Percentiles rank a stretch among this genome's conserved stretches.
These are phyloP conservation scores for Heliocidaris erythrogramma DNA, from an alignment of 35 echinoderm and acorn worm species.

Conservation along the genomic window DNA sequence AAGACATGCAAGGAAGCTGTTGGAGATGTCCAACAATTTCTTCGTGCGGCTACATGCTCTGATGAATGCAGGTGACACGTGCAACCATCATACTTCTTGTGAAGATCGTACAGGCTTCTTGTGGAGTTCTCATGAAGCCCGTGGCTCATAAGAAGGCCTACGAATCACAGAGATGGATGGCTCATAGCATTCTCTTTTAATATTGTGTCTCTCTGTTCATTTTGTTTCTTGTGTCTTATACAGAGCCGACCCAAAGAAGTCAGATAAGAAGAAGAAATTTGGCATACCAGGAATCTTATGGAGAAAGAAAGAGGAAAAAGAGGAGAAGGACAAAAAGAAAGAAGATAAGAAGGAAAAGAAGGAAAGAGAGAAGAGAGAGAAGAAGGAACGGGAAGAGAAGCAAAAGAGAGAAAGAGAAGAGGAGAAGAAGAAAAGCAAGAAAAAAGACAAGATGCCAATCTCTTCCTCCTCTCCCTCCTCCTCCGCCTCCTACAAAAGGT, in stretches of 20 bases:
- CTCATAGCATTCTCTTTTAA: neutral
- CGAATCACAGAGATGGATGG: no score
- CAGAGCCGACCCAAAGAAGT: neutral
- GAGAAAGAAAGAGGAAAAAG: conserved; percentile 21
- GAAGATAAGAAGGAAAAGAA: conserved; percentile 10
- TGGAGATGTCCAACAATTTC: no score
- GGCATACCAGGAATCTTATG: neutral
- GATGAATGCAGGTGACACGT: neutral
- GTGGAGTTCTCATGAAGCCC: no score
- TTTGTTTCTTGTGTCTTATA: neutral
- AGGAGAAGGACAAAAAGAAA: conserved; percentile 18
- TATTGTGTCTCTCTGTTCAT: neutral
- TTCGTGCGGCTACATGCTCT: no score
- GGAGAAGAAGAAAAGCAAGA: neutral
- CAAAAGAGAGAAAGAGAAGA: conserved; percentile 40
- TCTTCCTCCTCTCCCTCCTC: neutral
- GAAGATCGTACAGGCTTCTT: no score
- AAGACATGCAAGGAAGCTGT: no score
- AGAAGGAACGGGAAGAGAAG: conserved; percentile 15
- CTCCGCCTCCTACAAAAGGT: neutral
- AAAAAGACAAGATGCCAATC: neutral
- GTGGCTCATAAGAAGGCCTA: no score
- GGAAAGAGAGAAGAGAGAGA: neutral
- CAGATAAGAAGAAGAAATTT: neutral
- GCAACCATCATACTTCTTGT: no score